Base-by-base conservation (phyloP, 2,888 invertebrate species). In the Nycteola revayana region DNA sequence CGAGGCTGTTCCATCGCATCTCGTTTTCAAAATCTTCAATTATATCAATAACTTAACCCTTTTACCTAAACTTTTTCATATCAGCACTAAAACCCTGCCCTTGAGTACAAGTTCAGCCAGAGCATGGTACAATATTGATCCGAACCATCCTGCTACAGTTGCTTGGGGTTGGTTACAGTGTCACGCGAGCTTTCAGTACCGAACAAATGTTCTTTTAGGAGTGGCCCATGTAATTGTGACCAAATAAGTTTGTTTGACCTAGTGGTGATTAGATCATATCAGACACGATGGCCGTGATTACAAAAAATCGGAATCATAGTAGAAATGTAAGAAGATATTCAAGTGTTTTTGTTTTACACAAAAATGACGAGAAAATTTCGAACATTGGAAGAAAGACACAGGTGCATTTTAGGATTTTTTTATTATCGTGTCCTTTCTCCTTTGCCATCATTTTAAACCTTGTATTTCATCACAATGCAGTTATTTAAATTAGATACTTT, bases 141-240 rank as follows among this genome's bases (percentile, higher is more conserved):
- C 66, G 50, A 45, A 55, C 65, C 58, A 70, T 68, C 66, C 63
- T 42, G 23, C 46, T 31, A 41, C 42, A 37, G 51, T 51, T 35
- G 35, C 42, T 39, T 32, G 18, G 49, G 46, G 38, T 47, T 57
- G 65, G 62, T 67, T 54, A 60, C 59, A 58, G 58, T 59, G 79
- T 68, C 84, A 83, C 84, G 84, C 82, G 68, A 81, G 43, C 66
- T 61, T 58, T 65, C 66, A 65, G 68, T 69, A 49, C 61, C 58
- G 52, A 53, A 52, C 48, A 53, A 60, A 61, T 54, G 61, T 65
- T 66, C 65, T 67, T 55, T 46, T 59, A 65, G 73, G 71, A 67
- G 73, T 67, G 74, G 60, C 70, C 42, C 34, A 42, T 29, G 37
- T 42, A 41, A 51, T 42, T 43, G 49, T 35, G 47, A 56, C 28